Conservation (phyloP, 2,797 vertebrate genomes). For the Premnoplex brunnescens region DNA sequence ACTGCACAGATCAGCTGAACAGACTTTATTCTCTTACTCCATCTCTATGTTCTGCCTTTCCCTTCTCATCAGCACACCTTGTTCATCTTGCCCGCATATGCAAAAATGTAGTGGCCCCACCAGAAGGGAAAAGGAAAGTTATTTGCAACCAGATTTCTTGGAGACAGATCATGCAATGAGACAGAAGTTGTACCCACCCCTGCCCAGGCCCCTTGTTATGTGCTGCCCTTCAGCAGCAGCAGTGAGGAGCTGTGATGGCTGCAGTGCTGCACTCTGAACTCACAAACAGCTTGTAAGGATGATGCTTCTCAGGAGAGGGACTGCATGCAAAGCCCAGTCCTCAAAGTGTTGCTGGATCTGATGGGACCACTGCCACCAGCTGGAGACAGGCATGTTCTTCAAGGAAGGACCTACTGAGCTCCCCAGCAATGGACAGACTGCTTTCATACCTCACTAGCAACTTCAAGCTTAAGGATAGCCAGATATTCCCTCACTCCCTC, state of each 20-base stretch:
- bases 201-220: not conserved
- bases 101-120: not conserved
- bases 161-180: not conserved
- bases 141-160: not conserved
- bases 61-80: not conserved
- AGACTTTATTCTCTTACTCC: rapidly evolving
- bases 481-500: not conserved
- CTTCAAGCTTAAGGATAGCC: not conserved
- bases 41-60: not conserved
- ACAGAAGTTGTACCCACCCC: not conserved
- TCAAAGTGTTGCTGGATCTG: not conserved
- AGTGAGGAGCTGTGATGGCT: not conserved
- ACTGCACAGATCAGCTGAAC: not conserved
- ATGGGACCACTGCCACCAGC: not conserved
- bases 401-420: not conserved
- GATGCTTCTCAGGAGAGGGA: not conserved
- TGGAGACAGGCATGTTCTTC: not conserved
- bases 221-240: not conserved
- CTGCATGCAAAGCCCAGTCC: not conserved
- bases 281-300: not conserved
- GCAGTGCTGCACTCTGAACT: not conserved
- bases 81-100: too few species aligned
- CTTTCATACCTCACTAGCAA: not conserved
- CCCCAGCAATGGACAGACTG: not conserved
- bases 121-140: not conserved